Evolutionary conservation across 2,797 vertebrate genomes (phyloP).

Genomic region (Oryzias dopingdopingensis): DNA sequence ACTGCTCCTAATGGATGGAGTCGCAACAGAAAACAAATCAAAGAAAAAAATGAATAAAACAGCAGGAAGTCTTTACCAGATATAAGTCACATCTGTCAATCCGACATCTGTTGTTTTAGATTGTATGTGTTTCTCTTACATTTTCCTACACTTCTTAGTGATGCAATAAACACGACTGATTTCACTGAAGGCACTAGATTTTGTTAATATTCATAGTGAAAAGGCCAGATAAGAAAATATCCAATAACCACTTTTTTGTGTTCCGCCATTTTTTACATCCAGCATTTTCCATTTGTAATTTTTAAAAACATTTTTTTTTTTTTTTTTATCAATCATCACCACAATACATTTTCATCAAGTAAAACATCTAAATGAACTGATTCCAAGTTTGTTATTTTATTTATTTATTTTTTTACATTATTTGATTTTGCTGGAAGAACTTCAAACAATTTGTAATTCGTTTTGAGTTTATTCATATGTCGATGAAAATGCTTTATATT

Average conservation of each 20-base stretch:
- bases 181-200: background rate
- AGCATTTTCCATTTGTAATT: no score
- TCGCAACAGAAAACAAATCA: constrained; percentile 8
- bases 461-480: constrained; percentile 16
- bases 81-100: constrained; percentile 52
- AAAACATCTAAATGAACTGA: constrained; percentile 21
- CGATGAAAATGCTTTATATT: constrained; percentile 25
- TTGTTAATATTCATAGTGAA: background rate
- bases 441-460: constrained; percentile 23
- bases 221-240: background rate
- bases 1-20: constrained; percentile 18
- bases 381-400: constrained; percentile 12
- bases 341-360: constrained; percentile 4
- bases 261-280: no score
- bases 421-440: constrained; percentile 27
- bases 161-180: background rate
- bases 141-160: constrained; percentile 14
- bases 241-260: no score
- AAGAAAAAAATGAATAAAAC: constrained; percentile 19
- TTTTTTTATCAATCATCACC: constrained; percentile 7
- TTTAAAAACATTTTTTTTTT: no score
- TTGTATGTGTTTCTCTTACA: constrained; percentile 41
- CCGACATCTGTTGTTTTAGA: constrained; percentile 45
- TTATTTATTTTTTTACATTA: constrained; percentile 10
- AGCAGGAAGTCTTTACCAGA: constrained; percentile 39